Percentiles rank a stretch among this genome's conserved stretches.
Conservation (phyloP, 2,113 vertebrate species). For the Oryctolagus cuniculus region DNA sequence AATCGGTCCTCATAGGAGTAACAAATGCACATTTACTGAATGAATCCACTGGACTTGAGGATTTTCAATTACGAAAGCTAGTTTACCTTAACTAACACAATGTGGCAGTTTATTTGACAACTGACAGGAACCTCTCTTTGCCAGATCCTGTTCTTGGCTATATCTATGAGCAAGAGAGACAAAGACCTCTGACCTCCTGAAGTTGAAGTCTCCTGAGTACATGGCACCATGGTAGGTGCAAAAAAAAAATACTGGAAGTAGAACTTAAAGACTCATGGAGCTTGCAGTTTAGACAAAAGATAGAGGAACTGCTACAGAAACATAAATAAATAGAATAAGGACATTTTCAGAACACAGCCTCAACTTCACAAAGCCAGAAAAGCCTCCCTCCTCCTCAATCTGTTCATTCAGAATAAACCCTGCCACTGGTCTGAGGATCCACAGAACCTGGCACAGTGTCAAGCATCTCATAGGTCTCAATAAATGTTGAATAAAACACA, state of each 20-base stretch:
- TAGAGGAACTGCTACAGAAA: neutral
- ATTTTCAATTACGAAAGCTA: conserved; percentile 6
- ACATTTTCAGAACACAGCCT: neutral
- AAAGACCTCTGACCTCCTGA: neutral
- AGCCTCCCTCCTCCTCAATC: neutral
- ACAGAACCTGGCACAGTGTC: neutral
- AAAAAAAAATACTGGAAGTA: neutral
- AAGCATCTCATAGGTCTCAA: neutral
- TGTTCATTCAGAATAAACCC: neutral
- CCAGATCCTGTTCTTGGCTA: neutral
- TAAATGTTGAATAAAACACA: neutral
- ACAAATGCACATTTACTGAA: neutral
- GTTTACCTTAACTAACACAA: neutral
- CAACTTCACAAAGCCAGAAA: neutral
- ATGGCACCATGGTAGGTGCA: neutral
- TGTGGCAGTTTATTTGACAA: neutral
- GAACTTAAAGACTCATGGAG: neutral
- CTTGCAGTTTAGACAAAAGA: neutral
- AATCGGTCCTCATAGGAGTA: neutral
- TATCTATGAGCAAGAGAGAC: neutral
- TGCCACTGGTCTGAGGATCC: neutral
- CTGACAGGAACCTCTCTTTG: neutral
- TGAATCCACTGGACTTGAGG: neutral
- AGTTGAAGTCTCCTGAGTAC: neutral
- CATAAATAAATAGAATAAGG: conserved; percentile 6